Evolutionary conservation across 2,797 vertebrate genomes (phyloP), one percentile per base, ranked within the genome.

Genomic region (Platalea minor): DNA sequence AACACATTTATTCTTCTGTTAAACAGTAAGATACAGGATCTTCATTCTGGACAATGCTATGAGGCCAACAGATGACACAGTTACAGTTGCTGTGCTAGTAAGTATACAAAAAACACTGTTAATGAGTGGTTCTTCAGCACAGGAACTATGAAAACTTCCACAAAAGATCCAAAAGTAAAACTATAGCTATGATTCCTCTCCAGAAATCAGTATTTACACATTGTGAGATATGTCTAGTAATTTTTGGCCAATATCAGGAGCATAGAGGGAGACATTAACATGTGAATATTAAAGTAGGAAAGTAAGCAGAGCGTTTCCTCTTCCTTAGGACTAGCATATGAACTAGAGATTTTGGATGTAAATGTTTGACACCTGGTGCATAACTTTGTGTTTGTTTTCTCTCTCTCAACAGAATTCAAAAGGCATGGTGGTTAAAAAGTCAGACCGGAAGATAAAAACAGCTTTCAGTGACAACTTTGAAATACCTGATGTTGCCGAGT

Each of bases 11-110:
- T 92, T 77, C 20, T 94, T 95, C 63, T 85, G 19, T 95, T 91
- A 79, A 84, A 57, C 91, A 98, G 98, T 97, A 35, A 97, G 81
- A 67, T 98, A 94, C 88, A 96, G 98, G 88, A 94, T 98, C 95
- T 98, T 98, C 91, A 91, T 96, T 61, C 92, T 98, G 72, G 94
- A 98, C 90, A 97, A 97, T 69, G 96, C 97, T 45, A 95, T 98
- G 97, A 91, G 96, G 48, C 98, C 98, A 1, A 25, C 69, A 26
- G 90, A 96, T 8, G 96, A 97, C 41, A 51, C 37, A 0, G 73
- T 98, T 50, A 90, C 89, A 13, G 29, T 98, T 33, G 76, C 85
- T 70, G 96, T 98, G 70, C 77, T 93, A 13, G 98, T 98, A 92
- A 98, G 98, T 97, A 95, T 67, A 19, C 23, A 46, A 54, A 70